Conservation (phyloP, 2,113 vertebrate genomes). For the Otus sunia region DNA sequence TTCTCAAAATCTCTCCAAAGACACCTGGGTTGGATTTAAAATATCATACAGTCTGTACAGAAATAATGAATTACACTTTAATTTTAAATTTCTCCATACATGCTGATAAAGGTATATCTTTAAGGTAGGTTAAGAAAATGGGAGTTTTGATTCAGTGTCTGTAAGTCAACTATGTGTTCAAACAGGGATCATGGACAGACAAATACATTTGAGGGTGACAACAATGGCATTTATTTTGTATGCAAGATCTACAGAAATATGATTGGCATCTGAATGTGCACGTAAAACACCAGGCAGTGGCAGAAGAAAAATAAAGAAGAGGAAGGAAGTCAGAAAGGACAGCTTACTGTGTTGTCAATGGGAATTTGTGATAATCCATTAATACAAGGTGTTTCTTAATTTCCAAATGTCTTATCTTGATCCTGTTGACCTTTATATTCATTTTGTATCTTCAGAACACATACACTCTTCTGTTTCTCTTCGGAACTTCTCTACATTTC, state of each 20-base stretch:
- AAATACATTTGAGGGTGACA: neutral
- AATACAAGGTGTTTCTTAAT: neutral
- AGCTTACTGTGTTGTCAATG: neutral
- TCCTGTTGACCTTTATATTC: neutral
- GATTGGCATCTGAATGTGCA: neutral
- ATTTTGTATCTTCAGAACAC: neutral
- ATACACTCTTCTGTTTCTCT: neutral
- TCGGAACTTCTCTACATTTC: neutral
- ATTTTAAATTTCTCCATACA: neutral
- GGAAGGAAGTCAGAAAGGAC: neutral
- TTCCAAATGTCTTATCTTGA: neutral
- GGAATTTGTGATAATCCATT: neutral
- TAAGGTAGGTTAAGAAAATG: neutral
- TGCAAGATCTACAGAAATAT: neutral
- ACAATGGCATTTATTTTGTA: neutral
- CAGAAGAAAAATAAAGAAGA: neutral
- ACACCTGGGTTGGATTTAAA: neutral
- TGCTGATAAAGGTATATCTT: neutral
- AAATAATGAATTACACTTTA: neutral
- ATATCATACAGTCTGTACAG: neutral
- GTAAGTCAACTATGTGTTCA: neutral
- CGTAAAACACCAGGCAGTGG: neutral
- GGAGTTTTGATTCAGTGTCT: neutral
- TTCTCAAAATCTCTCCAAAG: neutral
- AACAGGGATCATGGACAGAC: neutral